A percentile compares a stretch with the other conserved stretches of the same genome.
phyloP scores from a whole-genome alignment of 2,113 vertebrate genomes.

The Patagioenas fasciata region DNA sequence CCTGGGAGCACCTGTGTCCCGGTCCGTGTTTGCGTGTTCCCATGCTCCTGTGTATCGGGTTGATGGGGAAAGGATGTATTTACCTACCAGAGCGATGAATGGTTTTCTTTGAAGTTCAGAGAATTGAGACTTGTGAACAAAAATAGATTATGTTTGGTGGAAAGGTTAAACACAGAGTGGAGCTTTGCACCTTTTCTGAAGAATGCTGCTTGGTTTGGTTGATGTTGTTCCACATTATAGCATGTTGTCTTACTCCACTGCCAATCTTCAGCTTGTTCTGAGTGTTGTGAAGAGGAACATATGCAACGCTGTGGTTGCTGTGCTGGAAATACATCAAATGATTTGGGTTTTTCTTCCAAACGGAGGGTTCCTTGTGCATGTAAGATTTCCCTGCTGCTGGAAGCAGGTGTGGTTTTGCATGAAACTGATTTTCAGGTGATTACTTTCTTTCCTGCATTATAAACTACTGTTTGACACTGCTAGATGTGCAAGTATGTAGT shows the following conservation, averaged over 20 bases:
- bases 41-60: fast-evolving
- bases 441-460: neutral
- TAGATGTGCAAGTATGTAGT: neutral
- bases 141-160: neutral
- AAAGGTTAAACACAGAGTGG: neutral
- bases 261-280: neutral
- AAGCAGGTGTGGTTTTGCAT: neutral
- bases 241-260: neutral
- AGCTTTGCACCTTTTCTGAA: neutral
- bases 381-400: neutral
- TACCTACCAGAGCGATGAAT: neutral
- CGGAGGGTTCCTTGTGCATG: neutral
- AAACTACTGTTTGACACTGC: neutral
- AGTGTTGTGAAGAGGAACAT: neutral
- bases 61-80: neutral
- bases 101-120: neutral
- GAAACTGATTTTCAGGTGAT: neutral
- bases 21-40: neutral
- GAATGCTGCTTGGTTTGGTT: neutral
- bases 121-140: neutral
- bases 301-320: neutral
- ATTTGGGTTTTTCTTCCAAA: neutral
- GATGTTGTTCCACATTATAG: neutral
- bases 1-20: neutral
- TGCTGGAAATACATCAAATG: neutral